Evolutionary conservation across 2,888 invertebrate species (phyloP).

Genomic region (Oscheius sp.): DNA sequence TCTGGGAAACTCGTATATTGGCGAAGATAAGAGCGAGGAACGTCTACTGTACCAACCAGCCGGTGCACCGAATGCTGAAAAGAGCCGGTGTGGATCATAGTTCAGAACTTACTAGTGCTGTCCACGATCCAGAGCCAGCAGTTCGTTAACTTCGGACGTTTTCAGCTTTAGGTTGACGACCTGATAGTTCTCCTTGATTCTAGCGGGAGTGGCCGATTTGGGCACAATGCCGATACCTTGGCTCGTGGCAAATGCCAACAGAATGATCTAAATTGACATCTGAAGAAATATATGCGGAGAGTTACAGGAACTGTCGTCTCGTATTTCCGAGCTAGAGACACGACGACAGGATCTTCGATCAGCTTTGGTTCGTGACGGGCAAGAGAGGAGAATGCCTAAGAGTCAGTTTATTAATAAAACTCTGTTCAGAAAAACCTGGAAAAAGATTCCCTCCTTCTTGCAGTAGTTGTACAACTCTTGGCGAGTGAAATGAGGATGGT

Average conservation of each 20-base stretch:
- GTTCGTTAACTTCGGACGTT: conserved; percentile 55
- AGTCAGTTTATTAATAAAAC: not conserved
- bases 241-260: conserved; percentile 84
- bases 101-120: conserved; percentile 51
- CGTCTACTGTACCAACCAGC: conserved; percentile 20
- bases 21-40: not conserved
- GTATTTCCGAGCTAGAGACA: conserved; percentile 79
- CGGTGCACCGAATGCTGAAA: conserved; percentile 22
- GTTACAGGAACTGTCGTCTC: conserved; percentile 66
- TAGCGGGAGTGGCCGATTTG: conserved; percentile 65
- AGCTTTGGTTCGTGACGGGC: conserved; percentile 75
- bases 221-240: conserved; percentile 78
- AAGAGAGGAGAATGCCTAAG: conserved; percentile 76
- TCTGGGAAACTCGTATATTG: not conserved
- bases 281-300: not conserved
- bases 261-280: conserved; percentile 55
- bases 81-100: too few species aligned
- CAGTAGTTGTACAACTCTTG: conserved; percentile 73
- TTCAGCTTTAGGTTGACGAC: conserved; percentile 48
- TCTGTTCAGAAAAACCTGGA: conserved; percentile 60
- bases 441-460: conserved; percentile 73
- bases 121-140: conserved; percentile 55
- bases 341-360: conserved; percentile 79
- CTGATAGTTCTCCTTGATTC: conserved; percentile 63
- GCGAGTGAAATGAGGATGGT: conserved; percentile 75